phyloP scores from a whole-genome alignment of 2,888 invertebrate genomes.

The Crepidodera aurea region DNA sequence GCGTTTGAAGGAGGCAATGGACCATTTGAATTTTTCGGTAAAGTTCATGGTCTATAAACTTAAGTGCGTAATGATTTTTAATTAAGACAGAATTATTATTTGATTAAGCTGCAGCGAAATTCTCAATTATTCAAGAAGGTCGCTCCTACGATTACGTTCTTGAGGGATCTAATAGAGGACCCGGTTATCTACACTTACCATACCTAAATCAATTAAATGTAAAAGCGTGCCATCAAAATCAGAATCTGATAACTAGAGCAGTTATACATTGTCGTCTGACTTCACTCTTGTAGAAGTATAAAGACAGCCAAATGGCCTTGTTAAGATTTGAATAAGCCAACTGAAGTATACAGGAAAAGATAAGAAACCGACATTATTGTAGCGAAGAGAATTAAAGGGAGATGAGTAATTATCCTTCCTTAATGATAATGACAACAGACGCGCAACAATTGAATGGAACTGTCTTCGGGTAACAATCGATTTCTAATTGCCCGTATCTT shows the following conservation, averaged over 20 bases:
- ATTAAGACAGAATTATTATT: no score
- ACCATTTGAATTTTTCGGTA: no score
- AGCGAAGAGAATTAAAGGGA: conserved; percentile 30
- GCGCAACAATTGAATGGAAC: conserved; percentile 47
- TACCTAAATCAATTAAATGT: conserved; percentile 19
- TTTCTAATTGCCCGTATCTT: conserved; percentile 43
- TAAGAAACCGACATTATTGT: conserved; percentile 45
- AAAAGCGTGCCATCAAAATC: conserved; percentile 33
- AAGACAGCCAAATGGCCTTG: conserved; percentile 29
- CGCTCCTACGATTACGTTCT: no score
- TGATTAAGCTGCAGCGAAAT: no score
- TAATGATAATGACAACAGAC: conserved; percentile 50
- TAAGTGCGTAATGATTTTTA: no score
- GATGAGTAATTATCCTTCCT: conserved; percentile 46
- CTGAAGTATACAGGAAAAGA: conserved; percentile 39
- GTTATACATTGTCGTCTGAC: conserved; percentile 23
- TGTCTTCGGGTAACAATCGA: conserved; percentile 39
- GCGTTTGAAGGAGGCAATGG: no score
- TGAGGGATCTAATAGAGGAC: no score
- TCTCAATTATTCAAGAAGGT: no score
- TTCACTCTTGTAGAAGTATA: conserved; percentile 23
- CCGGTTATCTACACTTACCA: not conserved
- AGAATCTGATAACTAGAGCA: conserved; percentile 27
- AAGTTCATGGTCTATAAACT: no score
- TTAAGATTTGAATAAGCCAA: conserved; percentile 45